phyloP scores from a whole-genome alignment of 2,888 invertebrate species.

The Mythimna albipuncta region DNA sequence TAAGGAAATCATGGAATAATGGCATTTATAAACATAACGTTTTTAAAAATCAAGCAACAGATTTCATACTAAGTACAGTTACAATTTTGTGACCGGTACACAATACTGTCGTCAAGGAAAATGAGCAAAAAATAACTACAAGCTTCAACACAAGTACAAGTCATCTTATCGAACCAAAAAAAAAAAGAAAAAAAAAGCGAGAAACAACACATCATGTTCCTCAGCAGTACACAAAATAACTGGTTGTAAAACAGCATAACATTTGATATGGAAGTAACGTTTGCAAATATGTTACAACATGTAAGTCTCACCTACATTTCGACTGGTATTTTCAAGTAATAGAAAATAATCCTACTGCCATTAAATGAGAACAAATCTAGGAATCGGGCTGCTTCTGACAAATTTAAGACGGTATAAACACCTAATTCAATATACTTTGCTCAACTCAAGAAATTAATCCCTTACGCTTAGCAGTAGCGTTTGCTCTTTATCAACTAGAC shows the following conservation, averaged over 20 bases:
- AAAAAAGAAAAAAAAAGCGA: too few species aligned
- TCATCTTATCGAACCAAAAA: constrained; percentile 7
- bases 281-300: constrained; percentile 10
- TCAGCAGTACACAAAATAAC: constrained; percentile 25
- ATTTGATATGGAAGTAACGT: constrained; percentile 16
- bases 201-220: constrained; percentile 25
- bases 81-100: background rate
- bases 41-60: background rate
- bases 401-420: background rate
- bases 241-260: constrained; percentile 21
- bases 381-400: background rate
- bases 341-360: too few species aligned
- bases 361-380: background rate
- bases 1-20: background rate
- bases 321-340: too few species aligned
- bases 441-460: too few species aligned
- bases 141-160: background rate
- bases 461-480: too few species aligned
- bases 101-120: constrained; percentile 23
- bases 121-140: background rate
- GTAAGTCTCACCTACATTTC: background rate
- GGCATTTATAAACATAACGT: background rate
- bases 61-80: background rate
- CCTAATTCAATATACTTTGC: background rate
- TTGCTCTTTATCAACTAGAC: too few species aligned